Base-by-base conservation (phyloP, 2,888 invertebrate genomes). In the Listrodromus nycthemerus region DNA sequence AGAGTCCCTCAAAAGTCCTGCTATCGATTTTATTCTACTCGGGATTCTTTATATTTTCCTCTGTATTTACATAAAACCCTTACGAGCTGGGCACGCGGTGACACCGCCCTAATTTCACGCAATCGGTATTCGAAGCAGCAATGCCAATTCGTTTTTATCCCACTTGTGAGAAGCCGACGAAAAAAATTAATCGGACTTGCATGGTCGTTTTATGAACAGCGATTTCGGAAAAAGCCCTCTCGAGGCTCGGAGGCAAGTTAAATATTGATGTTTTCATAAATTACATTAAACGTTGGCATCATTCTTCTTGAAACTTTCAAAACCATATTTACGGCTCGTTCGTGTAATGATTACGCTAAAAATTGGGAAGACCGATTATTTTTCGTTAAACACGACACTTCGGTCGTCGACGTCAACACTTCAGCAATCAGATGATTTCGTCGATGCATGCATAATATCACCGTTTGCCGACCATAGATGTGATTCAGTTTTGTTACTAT, bases 311-410 rank as follows among this genome's bases (percentile, higher is more conserved):
- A 7, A 19, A 50, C 7, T 7, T 50, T 50, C 50, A n/a, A 50
- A 50, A 50, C 3, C 41, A 50, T n/a, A 50, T 19, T 50, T 19
- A 13, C 4, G 19, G 50, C 50, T 50, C 16, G 19, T 50, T 50
- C 50, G 19, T 50, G 19, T 19, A 50, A 1, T 7, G 21, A n/a
- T 69, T 21, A 33, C 67, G 37, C 45, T 58, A 79, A 41, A 79
- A 78, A 66, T 58, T 16, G 66, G 66, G 73, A 79, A 79, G 79
- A 75, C 69, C 75, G 61, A 69, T 80, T 80, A 48, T 74, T 33
- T 63, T 27, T 13, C 71, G 73, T 63, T 45, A 48, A 37, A 27
- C 7, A 45, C 61, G 61, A n/a, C 41, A 16, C 6, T 50, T 55
- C 21, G 55, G 13, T 55, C 30, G 24, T 45, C 27, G 6, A 66